Conservation (phyloP, 1,140 invertebrate genomes). For the Halesus radiatus region DNA sequence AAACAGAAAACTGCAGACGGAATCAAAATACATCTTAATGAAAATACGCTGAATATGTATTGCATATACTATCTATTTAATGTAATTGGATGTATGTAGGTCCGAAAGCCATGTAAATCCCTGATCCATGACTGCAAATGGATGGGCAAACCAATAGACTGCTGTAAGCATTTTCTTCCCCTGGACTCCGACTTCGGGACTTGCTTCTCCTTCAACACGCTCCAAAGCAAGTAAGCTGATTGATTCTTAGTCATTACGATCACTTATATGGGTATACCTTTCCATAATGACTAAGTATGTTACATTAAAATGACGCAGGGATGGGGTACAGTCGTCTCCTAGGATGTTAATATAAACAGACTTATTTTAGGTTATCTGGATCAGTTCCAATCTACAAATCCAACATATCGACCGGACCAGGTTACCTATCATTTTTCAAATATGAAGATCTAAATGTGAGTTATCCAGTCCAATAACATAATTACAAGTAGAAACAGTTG, state of each 20-base stretch:
- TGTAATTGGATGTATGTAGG: slow-evolving; percentile 58
- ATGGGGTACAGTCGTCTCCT: no score
- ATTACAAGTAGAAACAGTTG: no score
- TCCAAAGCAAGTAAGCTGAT: slow-evolving; percentile 66
- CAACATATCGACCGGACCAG: slow-evolving; percentile 66
- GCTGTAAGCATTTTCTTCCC: slow-evolving; percentile 70
- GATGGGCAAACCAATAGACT: slow-evolving; percentile 67
- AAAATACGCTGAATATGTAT: no score
- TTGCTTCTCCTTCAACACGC: slow-evolving; percentile 72
- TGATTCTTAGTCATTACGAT: no score
- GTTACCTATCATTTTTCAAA: slow-evolving; percentile 64
- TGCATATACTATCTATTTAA: no score
- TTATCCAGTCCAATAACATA: neutral
- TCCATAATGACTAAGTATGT: no score
- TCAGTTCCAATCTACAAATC: slow-evolving; percentile 56
- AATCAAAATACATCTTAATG: no score
- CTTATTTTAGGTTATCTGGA: slow-evolving; percentile 45
- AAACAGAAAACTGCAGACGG: no score
- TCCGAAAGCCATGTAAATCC: slow-evolving; percentile 67
- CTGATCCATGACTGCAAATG: slow-evolving; percentile 68
- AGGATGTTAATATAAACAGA: neutral
- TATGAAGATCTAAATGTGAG: slow-evolving; percentile 62
- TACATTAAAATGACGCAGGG: no score
- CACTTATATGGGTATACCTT: no score
- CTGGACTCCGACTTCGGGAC: slow-evolving; percentile 71